A percentile compares a stretch with the other conserved stretches of the same genome.
phyloP scores from a whole-genome alignment of 2,113 vertebrate genomes.

The Poicephalus meyeri region DNA sequence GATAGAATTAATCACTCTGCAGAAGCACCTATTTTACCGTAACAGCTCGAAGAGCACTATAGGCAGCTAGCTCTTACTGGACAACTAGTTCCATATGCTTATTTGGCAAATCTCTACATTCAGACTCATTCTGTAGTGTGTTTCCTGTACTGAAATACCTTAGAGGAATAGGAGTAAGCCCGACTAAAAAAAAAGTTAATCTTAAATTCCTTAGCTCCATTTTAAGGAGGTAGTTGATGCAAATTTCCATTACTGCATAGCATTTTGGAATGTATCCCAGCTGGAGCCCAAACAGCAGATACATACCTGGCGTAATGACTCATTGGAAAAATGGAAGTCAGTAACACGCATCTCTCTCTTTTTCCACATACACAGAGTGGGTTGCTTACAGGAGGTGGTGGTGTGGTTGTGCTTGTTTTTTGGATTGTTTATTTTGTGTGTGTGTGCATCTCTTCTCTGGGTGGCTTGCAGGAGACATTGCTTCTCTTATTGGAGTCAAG shows the following conservation, averaged over 20 bases:
- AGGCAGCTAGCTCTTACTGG: neutral
- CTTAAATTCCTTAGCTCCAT: neutral
- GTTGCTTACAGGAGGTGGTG: neutral
- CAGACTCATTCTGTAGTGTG: neutral
- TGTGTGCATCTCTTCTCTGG: neutral
- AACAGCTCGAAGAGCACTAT: neutral
- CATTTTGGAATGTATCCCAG: neutral
- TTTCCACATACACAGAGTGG: neutral
- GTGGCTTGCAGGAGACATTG: neutral
- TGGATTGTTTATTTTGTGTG: neutral
- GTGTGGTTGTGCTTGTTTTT: neutral
- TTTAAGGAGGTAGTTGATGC: neutral
- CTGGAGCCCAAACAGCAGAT: neutral
- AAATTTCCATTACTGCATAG: neutral
- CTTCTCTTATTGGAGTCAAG: neutral
- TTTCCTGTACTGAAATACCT: neutral
- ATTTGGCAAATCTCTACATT: neutral
- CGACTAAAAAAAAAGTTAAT: neutral
- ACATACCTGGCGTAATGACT: neutral
- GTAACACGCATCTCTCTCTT: neutral
- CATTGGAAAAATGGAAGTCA: neutral
- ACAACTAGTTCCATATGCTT: neutral
- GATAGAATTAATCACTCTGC: constrained; percentile 1
- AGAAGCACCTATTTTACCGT: neutral
- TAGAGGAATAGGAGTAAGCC: neutral